Conservation (phyloP, 2,113 vertebrate species). For the Eleginops maclovinus region DNA sequence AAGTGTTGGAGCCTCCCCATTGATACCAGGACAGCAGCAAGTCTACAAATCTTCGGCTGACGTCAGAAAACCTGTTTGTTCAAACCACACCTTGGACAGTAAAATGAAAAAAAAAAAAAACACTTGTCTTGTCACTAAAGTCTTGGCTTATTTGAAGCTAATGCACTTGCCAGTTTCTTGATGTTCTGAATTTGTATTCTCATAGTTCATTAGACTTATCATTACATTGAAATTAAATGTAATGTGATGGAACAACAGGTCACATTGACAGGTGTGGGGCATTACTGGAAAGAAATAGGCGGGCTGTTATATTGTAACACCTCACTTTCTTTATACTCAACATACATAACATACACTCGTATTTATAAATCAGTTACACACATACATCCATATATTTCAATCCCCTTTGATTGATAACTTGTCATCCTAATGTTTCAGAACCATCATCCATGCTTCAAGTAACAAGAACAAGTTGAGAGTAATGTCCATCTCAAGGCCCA, state of each 20-base stretch:
- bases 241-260: background rate
- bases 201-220: too few relatives aligned
- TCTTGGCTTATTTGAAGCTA: too few relatives aligned
- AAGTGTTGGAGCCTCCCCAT: too few relatives aligned
- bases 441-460: background rate
- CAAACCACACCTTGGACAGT: too few relatives aligned
- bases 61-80: too few relatives aligned
- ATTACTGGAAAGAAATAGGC: constrained; percentile 16
- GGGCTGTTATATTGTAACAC: background rate
- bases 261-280: constrained; percentile 55
- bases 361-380: background rate
- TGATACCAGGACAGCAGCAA: too few relatives aligned
- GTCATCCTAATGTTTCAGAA: constrained; percentile 12
- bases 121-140: too few relatives aligned
- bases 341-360: background rate
- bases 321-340: background rate
- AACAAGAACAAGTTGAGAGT: constrained; percentile 18
- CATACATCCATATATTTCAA: background rate
- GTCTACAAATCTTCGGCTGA: too few relatives aligned
- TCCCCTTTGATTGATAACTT: constrained; percentile 13
- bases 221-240: too few relatives aligned
- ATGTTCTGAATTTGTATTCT: too few relatives aligned
- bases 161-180: too few relatives aligned
- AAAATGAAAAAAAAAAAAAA: too few relatives aligned
- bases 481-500: constrained; percentile 7